Base-by-base conservation (phyloP, 2,888 invertebrate species). In the Trichopoda pennipes region DNA sequence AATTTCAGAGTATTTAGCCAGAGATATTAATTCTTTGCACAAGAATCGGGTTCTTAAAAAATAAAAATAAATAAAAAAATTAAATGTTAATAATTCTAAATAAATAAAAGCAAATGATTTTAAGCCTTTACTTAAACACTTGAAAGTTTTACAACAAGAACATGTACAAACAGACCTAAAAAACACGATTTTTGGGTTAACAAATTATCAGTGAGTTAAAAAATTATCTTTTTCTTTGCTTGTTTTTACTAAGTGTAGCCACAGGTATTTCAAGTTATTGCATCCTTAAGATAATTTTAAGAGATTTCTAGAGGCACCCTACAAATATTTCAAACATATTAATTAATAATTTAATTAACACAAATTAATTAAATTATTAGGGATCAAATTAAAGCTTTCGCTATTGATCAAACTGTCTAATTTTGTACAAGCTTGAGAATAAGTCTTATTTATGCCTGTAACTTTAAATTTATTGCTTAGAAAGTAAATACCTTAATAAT, bases 91-190 rank as follows among this genome's bases (percentile, higher is more conserved):
- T 8, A 72, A 23, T 64, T 49, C 55, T 63, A 12, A 47, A 35
- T 63, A 49, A 69, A 63, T 10, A 44, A 53, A 69, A 35, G 21
- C n/a, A 55, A 28, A 74, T 23, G 8, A 70, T 61, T 68, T 81
- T 56, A 73, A 77, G 68, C 44, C 73, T 73, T 69, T 76, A 58
- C 44, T 69, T 63, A 63, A 81, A 63, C 69, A 77, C 69, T 77
- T 81, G 14, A 77, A 53, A 44, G 42, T 61, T 73, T 49, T 61
- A 49, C 61, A 73, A 76, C 17, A 68, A 66, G 19, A 58, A 38
- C 64, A 56, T 56, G 35, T 35, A 49, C 56, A 75, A 58, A 64
- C 35, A 74, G 56, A 38, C 21, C 47, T 21, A 58, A 58, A 32
- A 58, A 47, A 79, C 53, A n/a, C 17, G 23, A 64, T 47, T 61